Percentiles rank a stretch among this genome's conserved stretches.
Conservation (phyloP, 2,113 vertebrate species). For the Gnathonemus echidnorhynchus region DNA sequence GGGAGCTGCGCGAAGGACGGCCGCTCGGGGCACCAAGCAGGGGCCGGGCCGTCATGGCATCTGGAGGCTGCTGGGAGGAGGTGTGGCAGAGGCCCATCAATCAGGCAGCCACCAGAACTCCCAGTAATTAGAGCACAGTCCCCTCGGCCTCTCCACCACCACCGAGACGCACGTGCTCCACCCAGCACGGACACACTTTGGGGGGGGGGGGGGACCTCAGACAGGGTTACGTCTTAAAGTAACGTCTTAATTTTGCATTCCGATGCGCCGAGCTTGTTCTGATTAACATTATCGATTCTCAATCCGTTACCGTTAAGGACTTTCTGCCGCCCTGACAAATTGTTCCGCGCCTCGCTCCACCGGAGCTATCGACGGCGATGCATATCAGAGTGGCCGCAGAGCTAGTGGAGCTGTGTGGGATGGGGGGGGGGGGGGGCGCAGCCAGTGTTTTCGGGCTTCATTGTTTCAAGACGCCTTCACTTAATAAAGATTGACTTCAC, state of each 20-base stretch:
- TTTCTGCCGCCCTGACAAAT: constrained; percentile 28
- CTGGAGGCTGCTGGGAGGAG: constrained; percentile 63
- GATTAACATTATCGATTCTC: constrained; percentile 43
- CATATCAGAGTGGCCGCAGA: constrained; percentile 27
- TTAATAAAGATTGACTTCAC: constrained; percentile 29
- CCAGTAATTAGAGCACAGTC: constrained; percentile 82
- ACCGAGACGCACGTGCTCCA: constrained; percentile 59
- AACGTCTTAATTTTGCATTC: constrained; percentile 26
- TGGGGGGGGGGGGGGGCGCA: constrained; percentile 15
- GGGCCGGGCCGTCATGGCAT: constrained; percentile 65
- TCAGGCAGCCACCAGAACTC: constrained; percentile 82
- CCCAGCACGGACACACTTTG: constrained; percentile 31
- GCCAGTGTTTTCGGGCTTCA: constrained; percentile 22
- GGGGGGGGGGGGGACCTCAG: constrained; percentile 5
- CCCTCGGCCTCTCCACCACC: constrained; percentile 63
- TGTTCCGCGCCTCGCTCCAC: constrained; percentile 14
- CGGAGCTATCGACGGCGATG: constrained; percentile 28
- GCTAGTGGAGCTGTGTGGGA: constrained; percentile 6
- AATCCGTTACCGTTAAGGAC: constrained; percentile 32
- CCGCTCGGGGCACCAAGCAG: background rate
- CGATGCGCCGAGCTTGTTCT: constrained; percentile 29
- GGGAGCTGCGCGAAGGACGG: background rate
- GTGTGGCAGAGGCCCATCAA: constrained; percentile 73
- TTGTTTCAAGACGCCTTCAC: constrained; percentile 21
- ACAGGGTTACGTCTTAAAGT: constrained; percentile 31